These are phyloP conservation scores for Dasysyrphus tricinctus DNA, from an alignment of 2,888 invertebrate species.

Conservation along the genomic window DNA sequence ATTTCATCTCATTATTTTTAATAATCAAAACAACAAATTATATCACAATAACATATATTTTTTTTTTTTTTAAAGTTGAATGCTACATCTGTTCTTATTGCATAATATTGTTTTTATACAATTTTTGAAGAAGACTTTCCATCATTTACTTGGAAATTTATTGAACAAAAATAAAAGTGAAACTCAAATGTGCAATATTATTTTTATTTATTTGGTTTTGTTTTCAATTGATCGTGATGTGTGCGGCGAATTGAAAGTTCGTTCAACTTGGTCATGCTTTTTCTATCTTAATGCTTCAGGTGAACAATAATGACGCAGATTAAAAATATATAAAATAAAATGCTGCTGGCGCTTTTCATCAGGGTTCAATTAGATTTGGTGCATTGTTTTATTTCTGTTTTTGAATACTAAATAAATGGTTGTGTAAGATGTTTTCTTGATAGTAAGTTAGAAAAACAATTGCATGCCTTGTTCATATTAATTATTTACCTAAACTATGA, in stretches of 20 bases:
- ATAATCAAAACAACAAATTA: neutral
- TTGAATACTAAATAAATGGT: neutral
- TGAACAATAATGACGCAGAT: neutral
- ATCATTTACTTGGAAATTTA: neutral
- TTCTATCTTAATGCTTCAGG: neutral
- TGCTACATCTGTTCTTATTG: conserved; percentile 3
- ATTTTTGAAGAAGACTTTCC: neutral
- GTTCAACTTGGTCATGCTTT: conserved; percentile 17
- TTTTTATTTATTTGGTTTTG: neutral
- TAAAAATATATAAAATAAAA: neutral
- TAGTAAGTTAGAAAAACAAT: neutral
- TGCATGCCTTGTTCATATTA: no score
- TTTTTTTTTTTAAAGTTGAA: neutral
- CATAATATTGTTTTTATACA: neutral
- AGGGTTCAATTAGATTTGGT: neutral
- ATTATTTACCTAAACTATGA: no score
- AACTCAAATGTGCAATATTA: conserved; percentile 4
- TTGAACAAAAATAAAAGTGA: conserved; percentile 34
- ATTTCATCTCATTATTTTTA: neutral
- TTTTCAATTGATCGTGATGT: neutral
- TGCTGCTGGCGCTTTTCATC: neutral
- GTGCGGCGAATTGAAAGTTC: conserved; percentile 45
- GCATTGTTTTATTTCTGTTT: neutral
- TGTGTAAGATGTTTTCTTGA: neutral
- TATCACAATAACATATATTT: neutral